Percentiles rank a stretch among this genome's conserved stretches.
phyloP scores from a whole-genome alignment of 2,797 vertebrate species.

The Crocodylus rhombifer region DNA sequence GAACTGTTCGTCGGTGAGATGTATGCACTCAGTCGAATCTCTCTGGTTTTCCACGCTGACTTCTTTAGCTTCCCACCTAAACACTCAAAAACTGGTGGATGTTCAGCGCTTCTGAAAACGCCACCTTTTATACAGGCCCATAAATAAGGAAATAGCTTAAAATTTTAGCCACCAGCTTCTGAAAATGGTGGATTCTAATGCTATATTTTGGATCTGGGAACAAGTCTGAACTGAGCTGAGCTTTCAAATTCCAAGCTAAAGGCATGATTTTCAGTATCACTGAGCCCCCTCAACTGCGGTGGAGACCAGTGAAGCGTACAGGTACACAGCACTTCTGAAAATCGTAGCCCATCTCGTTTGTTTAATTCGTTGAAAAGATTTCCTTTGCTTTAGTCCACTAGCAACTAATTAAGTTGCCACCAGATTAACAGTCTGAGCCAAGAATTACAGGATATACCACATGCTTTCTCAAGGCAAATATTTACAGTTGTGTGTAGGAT shows the following conservation, averaged over 20 bases:
- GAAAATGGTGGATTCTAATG: not conserved
- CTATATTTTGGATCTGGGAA: not conserved
- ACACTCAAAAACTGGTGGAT: not conserved
- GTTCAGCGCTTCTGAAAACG: slow-evolving; percentile 3
- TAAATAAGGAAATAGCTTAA: not conserved
- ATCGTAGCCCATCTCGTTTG: slow-evolving; percentile 41
- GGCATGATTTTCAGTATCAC: not conserved
- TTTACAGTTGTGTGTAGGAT: slow-evolving; percentile 40
- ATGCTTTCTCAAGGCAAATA: slow-evolving; percentile 73
- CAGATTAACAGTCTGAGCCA: slow-evolving; percentile 46
- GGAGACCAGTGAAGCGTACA: not conserved
- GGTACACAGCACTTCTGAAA: slow-evolving; percentile 46
- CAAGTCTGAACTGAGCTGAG: not conserved
- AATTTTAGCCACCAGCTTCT: not conserved
- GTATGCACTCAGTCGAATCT: not conserved
- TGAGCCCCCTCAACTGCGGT: slow-evolving; percentile 28
- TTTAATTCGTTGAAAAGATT: slow-evolving; percentile 51
- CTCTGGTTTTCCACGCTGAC: not conserved
- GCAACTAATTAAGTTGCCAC: slow-evolving; percentile 73
- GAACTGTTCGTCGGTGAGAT: not conserved
- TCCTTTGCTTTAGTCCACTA: slow-evolving; percentile 72
- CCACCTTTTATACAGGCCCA: not conserved
- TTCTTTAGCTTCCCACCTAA: not conserved
- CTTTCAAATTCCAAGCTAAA: not conserved
- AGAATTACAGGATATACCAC: slow-evolving; percentile 52